These are phyloP conservation scores for Collichthys lucidus DNA, from an alignment of 2,113 vertebrate species.

Conservation along the genomic window DNA sequence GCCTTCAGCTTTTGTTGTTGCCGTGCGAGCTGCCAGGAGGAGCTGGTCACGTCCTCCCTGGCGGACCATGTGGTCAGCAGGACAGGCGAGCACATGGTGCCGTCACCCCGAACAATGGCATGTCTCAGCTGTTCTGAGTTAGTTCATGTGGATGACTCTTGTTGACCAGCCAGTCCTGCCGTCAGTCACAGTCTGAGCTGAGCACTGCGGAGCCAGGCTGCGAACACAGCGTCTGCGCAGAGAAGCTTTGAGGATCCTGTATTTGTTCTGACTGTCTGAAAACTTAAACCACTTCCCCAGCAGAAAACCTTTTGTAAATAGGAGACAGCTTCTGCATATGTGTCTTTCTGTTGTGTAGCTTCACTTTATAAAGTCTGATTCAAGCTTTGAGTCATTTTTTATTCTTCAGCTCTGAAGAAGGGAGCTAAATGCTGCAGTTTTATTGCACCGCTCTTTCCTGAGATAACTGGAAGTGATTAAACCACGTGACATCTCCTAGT, in stretches of 20 bases:
- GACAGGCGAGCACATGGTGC: slow-evolving; percentile 35
- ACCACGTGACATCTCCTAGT: not conserved
- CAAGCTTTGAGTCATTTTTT: too few relatives aligned
- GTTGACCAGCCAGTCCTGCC: slow-evolving; percentile 14
- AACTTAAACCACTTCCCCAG: not conserved
- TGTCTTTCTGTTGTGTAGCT: not conserved
- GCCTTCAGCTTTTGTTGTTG: slow-evolving; percentile 35
- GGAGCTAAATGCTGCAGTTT: too few relatives aligned
- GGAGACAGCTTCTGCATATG: not conserved
- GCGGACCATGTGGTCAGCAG: slow-evolving; percentile 43
- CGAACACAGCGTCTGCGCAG: not conserved
- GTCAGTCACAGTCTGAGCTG: slow-evolving; percentile 29
- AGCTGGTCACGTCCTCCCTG: slow-evolving; percentile 8
- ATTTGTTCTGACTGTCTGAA: not conserved
- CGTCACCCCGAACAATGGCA: slow-evolving; percentile 49
- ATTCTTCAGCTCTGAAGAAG: too few relatives aligned
- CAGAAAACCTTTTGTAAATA: not conserved
- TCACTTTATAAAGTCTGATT: not conserved
- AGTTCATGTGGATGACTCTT: not conserved
- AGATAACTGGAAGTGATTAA: not conserved
- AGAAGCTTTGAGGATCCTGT: not conserved
- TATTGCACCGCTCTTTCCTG: not conserved
- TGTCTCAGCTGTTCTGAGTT: slow-evolving; percentile 61
- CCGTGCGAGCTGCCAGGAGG: slow-evolving; percentile 15
- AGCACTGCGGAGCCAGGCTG: not conserved